Percentiles rank a stretch among this genome's conserved stretches.
These are phyloP conservation scores for Aphidius ervi DNA, from an alignment of 1,140 invertebrate genomes.

Conservation along the genomic window DNA sequence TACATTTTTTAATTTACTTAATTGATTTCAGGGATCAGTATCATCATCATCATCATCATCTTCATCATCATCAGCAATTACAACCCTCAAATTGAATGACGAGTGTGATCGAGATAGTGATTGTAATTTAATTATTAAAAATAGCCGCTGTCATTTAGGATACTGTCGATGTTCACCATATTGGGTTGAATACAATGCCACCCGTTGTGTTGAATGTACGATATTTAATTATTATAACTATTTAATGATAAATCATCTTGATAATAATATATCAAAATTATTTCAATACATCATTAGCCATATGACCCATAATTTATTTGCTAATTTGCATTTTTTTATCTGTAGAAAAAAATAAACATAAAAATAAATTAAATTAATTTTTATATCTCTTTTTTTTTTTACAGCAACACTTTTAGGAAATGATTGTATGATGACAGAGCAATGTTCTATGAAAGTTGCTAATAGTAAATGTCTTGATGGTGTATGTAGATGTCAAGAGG, in stretches of 20 bases:
- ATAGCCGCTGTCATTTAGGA: conserved; percentile 59
- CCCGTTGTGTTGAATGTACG: conserved; percentile 67
- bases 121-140: conserved; percentile 54
- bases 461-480: conserved; percentile 70
- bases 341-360: conserved; percentile 12
- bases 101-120: conserved; percentile 54
- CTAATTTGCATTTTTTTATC: conserved; percentile 10
- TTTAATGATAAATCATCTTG: conserved; percentile 10
- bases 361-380: conserved; percentile 14
- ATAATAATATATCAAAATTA: too few relatives aligned
- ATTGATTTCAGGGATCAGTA: conserved; percentile 19
- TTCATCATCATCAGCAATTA: conserved; percentile 19
- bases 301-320: not conserved
- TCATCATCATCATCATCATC: conserved; percentile 24
- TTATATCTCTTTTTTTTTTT: conserved; percentile 12
- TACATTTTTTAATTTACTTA: conserved; percentile 21
- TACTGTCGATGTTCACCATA: conserved; percentile 64
- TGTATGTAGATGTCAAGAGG: conserved; percentile 74
- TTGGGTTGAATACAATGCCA: conserved; percentile 61
- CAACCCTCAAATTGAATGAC: conserved; percentile 36
- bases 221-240: conserved; percentile 28
- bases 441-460: conserved; percentile 75
- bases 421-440: conserved; percentile 67
- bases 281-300: too few relatives aligned
- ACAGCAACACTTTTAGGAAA: conserved; percentile 73